These are phyloP conservation scores for Plecturocebus donacophilus DNA, from an alignment of 2,113 vertebrate genomes.

Conservation along the genomic window DNA sequence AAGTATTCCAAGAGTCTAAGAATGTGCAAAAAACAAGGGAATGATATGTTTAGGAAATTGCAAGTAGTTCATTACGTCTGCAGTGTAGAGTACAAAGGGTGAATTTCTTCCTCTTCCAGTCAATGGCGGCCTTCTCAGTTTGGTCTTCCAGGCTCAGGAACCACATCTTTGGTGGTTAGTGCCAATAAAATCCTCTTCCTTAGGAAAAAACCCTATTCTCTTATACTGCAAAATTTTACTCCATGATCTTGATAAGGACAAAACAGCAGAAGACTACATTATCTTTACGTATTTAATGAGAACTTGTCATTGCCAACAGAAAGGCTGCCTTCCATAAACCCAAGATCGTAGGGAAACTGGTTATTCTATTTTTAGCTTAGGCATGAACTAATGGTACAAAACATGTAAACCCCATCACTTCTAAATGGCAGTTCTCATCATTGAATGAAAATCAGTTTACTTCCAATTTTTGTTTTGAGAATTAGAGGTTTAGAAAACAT, in stretches of 20 bases:
- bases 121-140: too few relatives aligned
- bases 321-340: neutral
- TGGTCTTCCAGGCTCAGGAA: too few relatives aligned
- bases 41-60: neutral
- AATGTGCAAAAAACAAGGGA: neutral
- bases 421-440: neutral
- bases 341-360: neutral
- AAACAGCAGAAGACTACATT: too few relatives aligned
- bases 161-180: neutral
- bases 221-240: neutral
- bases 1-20: neutral
- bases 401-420: neutral
- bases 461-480: conserved; percentile 11
- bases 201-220: neutral
- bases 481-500: conserved; percentile 5
- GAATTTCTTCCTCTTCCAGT: neutral
- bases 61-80: neutral
- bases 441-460: neutral
- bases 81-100: neutral
- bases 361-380: neutral
- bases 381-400: neutral
- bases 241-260: too few relatives aligned
- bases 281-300: neutral
- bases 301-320: neutral
- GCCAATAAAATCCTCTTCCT: neutral